These are phyloP conservation scores for Aptenodytes patagonicus DNA, from an alignment of 2,113 vertebrate species.

Conservation along the genomic window DNA sequence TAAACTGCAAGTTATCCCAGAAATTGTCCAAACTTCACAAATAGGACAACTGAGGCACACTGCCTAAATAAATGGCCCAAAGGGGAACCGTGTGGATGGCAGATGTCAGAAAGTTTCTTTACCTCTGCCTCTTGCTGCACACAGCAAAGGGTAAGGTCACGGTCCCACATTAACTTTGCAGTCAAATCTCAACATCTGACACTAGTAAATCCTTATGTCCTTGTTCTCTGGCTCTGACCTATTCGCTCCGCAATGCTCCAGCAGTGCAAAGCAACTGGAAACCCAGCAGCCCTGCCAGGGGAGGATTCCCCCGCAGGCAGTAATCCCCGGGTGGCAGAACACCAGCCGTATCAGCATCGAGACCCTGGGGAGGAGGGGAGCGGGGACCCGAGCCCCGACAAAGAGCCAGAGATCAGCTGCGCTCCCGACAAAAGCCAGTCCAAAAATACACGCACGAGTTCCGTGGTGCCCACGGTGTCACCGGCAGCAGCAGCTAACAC, in stretches of 20 bases:
- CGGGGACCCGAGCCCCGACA: rapidly evolving
- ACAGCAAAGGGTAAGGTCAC: not conserved
- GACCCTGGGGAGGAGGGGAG: not conserved
- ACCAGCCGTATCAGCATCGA: rapidly evolving
- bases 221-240: not conserved
- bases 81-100: not conserved
- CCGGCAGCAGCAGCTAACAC: not conserved
- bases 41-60: rapidly evolving
- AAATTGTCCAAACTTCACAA: not conserved
- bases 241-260: rapidly evolving
- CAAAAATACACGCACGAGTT: not conserved
- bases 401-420: not conserved
- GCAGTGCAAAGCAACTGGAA: not conserved
- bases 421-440: not conserved
- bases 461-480: not conserved
- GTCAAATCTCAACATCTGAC: not conserved
- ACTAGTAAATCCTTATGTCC: not conserved
- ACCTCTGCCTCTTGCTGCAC: not conserved
- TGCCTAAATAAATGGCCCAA: not conserved
- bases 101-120: not conserved
- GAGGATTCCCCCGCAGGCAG: rapidly evolving
- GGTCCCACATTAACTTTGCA: not conserved
- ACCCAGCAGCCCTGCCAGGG: not conserved
- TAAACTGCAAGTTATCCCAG: not conserved
- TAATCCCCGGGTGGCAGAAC: not conserved